phyloP scores from a whole-genome alignment of 2,888 invertebrate genomes.

The Phaedon cochleariae region DNA sequence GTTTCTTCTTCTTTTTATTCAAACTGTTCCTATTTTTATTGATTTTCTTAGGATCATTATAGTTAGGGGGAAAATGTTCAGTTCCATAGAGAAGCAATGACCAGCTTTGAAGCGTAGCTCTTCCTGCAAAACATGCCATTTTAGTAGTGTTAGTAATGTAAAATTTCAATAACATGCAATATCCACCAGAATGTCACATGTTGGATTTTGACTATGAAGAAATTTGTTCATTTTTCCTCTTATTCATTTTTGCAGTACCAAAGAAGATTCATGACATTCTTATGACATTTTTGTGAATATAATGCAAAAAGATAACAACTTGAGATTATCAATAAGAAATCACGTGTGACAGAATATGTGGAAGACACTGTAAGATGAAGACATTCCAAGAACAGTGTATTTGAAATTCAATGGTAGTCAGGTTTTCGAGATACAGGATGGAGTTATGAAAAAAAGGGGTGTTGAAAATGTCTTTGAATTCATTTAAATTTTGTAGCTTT shows the following conservation, averaged over 20 bases:
- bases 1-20: slow-evolving; percentile 64
- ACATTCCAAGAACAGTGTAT: neutral
- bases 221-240: no score
- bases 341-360: neutral
- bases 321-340: no score
- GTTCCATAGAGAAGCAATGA: slow-evolving; percentile 93
- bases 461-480: no score
- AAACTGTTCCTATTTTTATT: slow-evolving; percentile 65
- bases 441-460: no score
- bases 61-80: slow-evolving; percentile 62
- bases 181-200: neutral
- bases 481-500: no score
- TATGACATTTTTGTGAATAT: no score
- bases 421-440: no score
- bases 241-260: no score
- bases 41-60: slow-evolving; percentile 47
- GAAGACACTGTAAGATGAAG: neutral
- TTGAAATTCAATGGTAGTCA: no score
- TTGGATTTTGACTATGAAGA: no score
- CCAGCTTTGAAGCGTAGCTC: slow-evolving; percentile 92
- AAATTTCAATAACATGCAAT: neutral
- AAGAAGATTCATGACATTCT: no score
- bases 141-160: slow-evolving; percentile 41
- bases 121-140: slow-evolving; percentile 68
- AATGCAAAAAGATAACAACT: no score